Evolutionary conservation across 2,113 vertebrate species (phyloP).

Genomic region (Lipotes vexillifer): DNA sequence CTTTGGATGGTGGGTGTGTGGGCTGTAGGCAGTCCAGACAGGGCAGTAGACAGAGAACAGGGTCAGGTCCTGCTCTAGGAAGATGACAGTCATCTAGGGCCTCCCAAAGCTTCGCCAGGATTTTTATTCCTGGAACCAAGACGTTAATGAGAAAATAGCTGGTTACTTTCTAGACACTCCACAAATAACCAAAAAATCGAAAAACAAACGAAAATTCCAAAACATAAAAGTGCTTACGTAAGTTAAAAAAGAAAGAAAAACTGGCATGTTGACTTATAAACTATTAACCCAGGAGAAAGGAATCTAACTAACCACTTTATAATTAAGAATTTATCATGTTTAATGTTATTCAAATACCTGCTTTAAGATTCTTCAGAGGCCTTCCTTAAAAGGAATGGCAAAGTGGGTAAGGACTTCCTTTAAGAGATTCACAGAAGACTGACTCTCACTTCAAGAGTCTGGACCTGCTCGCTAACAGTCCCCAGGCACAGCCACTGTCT

Average conservation of each 20-base stretch:
- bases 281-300: constrained; percentile 1
- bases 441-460: background rate
- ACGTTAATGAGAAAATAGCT: background rate
- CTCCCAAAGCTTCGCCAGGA: background rate
- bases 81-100: background rate
- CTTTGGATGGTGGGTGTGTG: background rate
- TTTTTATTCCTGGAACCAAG: background rate
- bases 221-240: background rate
- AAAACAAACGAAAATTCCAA: constrained; percentile 24
- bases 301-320: constrained; percentile 6
- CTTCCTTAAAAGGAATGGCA: background rate
- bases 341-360: constrained; percentile 11
- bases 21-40: background rate
- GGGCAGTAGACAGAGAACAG: background rate
- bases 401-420: background rate
- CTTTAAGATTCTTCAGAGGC: constrained; percentile 34
- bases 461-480: background rate
- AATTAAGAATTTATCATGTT: constrained; percentile 31
- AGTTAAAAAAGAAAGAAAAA: background rate
- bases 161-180: background rate
- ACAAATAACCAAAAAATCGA: background rate
- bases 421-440: background rate
- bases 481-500: background rate
- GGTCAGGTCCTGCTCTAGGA: background rate
- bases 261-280: background rate